These are phyloP conservation scores for Atherinosoma microstoma DNA, from an alignment of 2,797 vertebrate species.

Conservation along the genomic window DNA sequence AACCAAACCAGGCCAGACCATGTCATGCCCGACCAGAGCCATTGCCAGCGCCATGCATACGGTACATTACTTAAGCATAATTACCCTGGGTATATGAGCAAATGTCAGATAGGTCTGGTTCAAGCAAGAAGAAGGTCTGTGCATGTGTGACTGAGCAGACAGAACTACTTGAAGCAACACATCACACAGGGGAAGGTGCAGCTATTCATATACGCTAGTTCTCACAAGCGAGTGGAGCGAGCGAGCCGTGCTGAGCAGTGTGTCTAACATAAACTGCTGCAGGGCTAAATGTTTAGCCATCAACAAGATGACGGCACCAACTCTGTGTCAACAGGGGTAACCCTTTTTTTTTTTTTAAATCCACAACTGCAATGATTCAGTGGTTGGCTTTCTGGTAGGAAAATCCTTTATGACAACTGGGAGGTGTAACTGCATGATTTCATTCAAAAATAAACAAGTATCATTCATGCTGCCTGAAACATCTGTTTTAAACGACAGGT, in stretches of 20 bases:
- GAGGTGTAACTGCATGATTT: background rate
- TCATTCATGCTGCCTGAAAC: background rate
- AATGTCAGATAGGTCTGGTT: slow-evolving; percentile 54
- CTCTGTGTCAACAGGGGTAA: slow-evolving; percentile 40
- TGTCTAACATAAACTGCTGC: slow-evolving; percentile 32
- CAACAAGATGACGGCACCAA: slow-evolving; percentile 54
- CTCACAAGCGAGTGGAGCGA: slow-evolving; percentile 15
- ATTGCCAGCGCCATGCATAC: slow-evolving; percentile 69
- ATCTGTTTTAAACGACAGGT: background rate
- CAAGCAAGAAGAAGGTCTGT: slow-evolving; percentile 11
- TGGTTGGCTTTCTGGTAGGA: background rate
- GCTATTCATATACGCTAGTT: slow-evolving; percentile 37
- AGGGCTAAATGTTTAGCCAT: slow-evolving; percentile 51
- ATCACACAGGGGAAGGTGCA: slow-evolving; percentile 43
- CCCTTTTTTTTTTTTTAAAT: slow-evolving; percentile 3
- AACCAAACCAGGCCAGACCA: slow-evolving; percentile 29
- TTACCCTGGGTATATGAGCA: slow-evolving; percentile 66
- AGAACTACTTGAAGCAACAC: slow-evolving; percentile 28
- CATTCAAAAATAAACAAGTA: background rate
- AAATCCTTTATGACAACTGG: background rate
- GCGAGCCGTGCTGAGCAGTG: slow-evolving; percentile 16
- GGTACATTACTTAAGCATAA: slow-evolving; percentile 74
- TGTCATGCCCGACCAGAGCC: slow-evolving; percentile 47
- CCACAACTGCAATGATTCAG: slow-evolving; percentile 12
- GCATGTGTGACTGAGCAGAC: slow-evolving; percentile 25